Percentiles rank a stretch among this genome's conserved stretches.
These are phyloP conservation scores for Otocyon megalotis DNA, from an alignment of 2,113 vertebrate genomes.

Conservation along the genomic window DNA sequence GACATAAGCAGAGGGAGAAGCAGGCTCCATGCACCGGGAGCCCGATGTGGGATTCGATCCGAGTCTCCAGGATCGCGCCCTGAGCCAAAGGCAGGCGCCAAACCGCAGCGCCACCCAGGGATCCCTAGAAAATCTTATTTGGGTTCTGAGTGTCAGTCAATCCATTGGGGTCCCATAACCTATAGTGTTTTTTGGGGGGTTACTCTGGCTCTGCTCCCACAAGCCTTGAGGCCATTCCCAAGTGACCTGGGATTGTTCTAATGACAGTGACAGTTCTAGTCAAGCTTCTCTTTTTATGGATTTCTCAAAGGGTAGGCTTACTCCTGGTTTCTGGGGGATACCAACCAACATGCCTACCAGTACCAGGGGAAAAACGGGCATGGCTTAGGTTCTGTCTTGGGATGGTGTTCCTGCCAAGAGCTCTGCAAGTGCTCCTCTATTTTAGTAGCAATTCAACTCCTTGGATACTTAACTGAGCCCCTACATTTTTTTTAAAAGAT, in stretches of 20 bases:
- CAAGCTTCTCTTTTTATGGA: constrained; percentile 3
- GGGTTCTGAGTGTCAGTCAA: constrained; percentile 16
- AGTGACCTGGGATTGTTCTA: constrained; percentile 23
- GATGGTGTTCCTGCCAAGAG: background rate
- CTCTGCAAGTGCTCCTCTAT: constrained; percentile 11
- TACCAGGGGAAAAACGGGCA: constrained; percentile 4
- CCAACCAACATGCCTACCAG: background rate
- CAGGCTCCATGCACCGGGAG: too few species aligned
- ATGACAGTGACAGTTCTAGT: constrained; percentile 25
- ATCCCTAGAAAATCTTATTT: constrained; percentile 45
- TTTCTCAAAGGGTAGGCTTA: constrained; percentile 34
- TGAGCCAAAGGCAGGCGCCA: too few species aligned
- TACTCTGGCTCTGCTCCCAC: background rate
- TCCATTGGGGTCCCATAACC: background rate
- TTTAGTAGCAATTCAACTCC: constrained; percentile 40
- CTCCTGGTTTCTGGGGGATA: constrained; percentile 24
- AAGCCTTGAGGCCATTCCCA: background rate
- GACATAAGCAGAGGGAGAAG: too few species aligned
- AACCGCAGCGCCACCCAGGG: too few species aligned
- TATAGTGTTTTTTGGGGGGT: background rate
- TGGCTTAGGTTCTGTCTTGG: constrained; percentile 36
- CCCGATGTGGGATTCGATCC: too few species aligned
- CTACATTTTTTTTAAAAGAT: background rate
- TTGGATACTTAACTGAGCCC: background rate
- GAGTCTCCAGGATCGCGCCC: too few species aligned